phyloP scores from a whole-genome alignment of 2,113 vertebrate genomes.

The Pungitius pungitius region DNA sequence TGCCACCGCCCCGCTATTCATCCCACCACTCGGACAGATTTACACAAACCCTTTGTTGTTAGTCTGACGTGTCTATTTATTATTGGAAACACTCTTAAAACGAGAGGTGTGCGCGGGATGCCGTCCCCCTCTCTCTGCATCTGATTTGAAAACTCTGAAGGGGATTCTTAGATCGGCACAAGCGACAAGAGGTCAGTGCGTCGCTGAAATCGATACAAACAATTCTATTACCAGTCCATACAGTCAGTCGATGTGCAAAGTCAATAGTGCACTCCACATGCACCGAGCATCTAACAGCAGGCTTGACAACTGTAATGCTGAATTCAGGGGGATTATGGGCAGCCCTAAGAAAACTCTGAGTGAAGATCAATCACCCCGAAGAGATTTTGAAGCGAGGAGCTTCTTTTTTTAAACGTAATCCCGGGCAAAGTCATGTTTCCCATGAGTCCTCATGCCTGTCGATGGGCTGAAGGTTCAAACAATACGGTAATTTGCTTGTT shows the following conservation, averaged over 20 bases:
- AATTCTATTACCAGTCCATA: slow-evolving; percentile 36
- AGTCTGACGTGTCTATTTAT: slow-evolving; percentile 75
- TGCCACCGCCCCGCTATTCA: slow-evolving; percentile 65
- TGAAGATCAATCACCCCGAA: slow-evolving; percentile 30
- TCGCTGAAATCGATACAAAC: too few species aligned
- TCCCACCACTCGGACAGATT: slow-evolving; percentile 73
- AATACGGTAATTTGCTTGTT: background rate
- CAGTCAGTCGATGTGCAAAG: slow-evolving; percentile 14
- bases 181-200: slow-evolving; percentile 28
- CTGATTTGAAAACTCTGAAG: slow-evolving; percentile 57
- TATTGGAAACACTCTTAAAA: slow-evolving; percentile 65
- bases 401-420: slow-evolving; percentile 5
- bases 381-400: slow-evolving; percentile 12
- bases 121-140: background rate
- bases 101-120: slow-evolving; percentile 26
- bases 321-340: slow-evolving; percentile 18
- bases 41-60: slow-evolving; percentile 77
- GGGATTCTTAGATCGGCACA: slow-evolving; percentile 63
- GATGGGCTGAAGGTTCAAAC: background rate
- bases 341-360: slow-evolving; percentile 7
- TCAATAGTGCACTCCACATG: slow-evolving; percentile 26
- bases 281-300: slow-evolving; percentile 17
- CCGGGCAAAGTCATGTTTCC: background rate
- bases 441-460: background rate
- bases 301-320: slow-evolving; percentile 17